Base-by-base conservation (phyloP, 2,888 invertebrate species). In the Lasioglossum figueresi region DNA sequence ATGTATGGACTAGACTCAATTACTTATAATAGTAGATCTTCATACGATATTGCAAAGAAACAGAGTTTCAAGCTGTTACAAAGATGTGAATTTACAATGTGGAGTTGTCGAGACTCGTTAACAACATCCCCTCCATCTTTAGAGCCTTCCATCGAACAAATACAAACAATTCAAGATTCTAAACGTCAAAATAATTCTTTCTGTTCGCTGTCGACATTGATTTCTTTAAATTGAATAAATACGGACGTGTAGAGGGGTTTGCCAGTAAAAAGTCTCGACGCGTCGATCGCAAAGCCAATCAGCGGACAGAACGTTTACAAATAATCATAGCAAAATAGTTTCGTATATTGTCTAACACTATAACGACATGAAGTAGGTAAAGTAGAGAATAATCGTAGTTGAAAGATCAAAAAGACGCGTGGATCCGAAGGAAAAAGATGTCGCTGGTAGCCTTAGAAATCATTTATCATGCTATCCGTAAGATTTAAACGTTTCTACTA, bases 1-100 rank as follows among this genome's bases (percentile, higher is more conserved):
- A 93, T 93, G 93, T 94, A 93, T 94, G 94, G 95, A 95, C 95
- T 95, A 95, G 95, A 95, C 92, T 94, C 92, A 93, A 95, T 94
- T 95, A 93, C 94, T 95, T 94, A 95, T 93, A 91, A 91, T 93
- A 85, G 68, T 93, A 93, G 88, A 90, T 90, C 93, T 85, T 90
- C 90, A 89, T 93, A 92, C 90, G 90, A 92, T 91, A 91, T 93
- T 92, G 91, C 92, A 91, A 93, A 88, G 88, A 91, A 92, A 92
- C 86, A 83, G 89, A 88, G 68, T 85, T 83, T 81, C 81, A 90
- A 90, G 84, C 87, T 85, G 59, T 87, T 85, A 89, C 84, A 76
- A 76, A 87, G 85, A 80, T 85, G 71, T 85, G 79, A 84, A 84
- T 88, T 80, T 86, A 86, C 85, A 89, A 71, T 79, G 73, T 72